These are phyloP conservation scores for Ptilorrhoa leucosticta DNA, from an alignment of 2,113 vertebrate species.

Conservation along the genomic window DNA sequence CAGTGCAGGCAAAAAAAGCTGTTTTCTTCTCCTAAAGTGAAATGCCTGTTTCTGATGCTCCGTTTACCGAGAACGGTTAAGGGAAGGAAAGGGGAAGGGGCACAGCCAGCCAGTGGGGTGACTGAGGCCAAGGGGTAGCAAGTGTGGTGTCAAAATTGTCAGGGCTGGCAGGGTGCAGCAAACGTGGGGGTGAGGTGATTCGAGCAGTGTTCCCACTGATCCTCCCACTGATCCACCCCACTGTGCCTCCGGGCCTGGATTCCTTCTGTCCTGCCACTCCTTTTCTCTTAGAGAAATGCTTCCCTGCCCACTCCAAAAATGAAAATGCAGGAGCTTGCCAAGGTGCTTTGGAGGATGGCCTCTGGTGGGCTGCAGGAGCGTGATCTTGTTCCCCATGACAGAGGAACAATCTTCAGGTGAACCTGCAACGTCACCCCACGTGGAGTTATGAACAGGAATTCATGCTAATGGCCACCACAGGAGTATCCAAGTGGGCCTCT, in stretches of 20 bases:
- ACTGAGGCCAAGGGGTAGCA: not conserved
- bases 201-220: accelerated
- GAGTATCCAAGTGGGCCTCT: accelerated
- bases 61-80: accelerated
- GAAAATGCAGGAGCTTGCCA: not conserved
- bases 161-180: not conserved
- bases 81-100: not conserved
- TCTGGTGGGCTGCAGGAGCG: accelerated
- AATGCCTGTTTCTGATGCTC: not conserved
- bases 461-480: accelerated
- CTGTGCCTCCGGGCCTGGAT: not conserved
- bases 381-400: not conserved
- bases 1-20: not conserved
- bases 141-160: not conserved
- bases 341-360: not conserved
- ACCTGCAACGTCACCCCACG: accelerated
- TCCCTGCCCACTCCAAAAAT: not conserved
- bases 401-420: not conserved
- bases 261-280: not conserved
- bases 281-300: not conserved
- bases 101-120: not conserved
- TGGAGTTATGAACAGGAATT: accelerated
- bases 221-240: accelerated
- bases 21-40: not conserved
- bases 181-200: not conserved